Evolutionary conservation across 2,888 invertebrate genomes (phyloP).

Genomic region (Dolichomitus sp.): DNA sequence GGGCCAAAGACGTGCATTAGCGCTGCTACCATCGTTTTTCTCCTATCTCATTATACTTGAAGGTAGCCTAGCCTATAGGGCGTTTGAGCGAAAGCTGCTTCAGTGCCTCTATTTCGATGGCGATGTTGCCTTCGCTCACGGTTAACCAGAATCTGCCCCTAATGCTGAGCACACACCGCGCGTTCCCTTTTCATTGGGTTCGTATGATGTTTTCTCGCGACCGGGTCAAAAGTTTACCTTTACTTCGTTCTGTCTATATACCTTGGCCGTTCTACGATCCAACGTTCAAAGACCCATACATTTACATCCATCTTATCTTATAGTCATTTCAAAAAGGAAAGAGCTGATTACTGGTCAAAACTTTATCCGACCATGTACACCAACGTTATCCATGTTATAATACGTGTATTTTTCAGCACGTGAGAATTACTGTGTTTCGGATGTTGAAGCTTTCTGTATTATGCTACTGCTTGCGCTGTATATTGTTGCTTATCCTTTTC

Average conservation of each 20-base stretch:
- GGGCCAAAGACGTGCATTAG: constrained; percentile 22
- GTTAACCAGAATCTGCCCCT: constrained; percentile 47
- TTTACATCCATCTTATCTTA: neutral
- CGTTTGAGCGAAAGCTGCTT: neutral
- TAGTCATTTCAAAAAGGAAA: constrained; percentile 22
- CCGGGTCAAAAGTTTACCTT: constrained; percentile 45
- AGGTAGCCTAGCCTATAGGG: neutral
- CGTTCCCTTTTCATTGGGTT: constrained; percentile 31
- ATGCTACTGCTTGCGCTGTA: constrained; percentile 52
- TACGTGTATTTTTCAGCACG: neutral
- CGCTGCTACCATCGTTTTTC: neutral
- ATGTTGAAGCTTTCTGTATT: constrained; percentile 50
- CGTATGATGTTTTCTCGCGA: constrained; percentile 28
- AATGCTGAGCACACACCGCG: constrained; percentile 37
- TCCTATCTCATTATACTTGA: constrained; percentile 38
- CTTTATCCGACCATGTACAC: constrained; percentile 17
- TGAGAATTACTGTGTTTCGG: constrained; percentile 44
- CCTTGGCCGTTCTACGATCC: constrained; percentile 10
- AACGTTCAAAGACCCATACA: constrained; percentile 26
- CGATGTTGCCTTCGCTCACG: constrained; percentile 2
- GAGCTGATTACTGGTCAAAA: constrained; percentile 33
- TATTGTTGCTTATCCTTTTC: constrained; percentile 36
- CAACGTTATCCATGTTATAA: constrained; percentile 8
- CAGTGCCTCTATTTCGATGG: neutral
- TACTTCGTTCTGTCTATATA: constrained; percentile 11